phyloP scores from a whole-genome alignment of 2,113 vertebrate species.

The Pygoscelis antarcticus region DNA sequence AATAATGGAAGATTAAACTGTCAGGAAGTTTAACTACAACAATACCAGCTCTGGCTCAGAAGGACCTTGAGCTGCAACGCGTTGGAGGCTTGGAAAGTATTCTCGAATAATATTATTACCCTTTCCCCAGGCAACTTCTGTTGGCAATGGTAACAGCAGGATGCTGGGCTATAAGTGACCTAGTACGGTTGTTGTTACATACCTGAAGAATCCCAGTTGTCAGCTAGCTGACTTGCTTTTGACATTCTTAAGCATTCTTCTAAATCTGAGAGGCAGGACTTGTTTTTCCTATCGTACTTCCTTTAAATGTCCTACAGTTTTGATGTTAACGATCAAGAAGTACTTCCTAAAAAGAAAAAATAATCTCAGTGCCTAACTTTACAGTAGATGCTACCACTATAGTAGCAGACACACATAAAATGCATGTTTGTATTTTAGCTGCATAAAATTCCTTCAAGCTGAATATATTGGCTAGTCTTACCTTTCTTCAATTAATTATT shows the following conservation, averaged over 20 bases:
- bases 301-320: background rate
- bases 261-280: background rate
- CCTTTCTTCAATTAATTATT: background rate
- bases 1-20: background rate
- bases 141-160: background rate
- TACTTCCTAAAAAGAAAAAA: background rate
- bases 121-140: background rate
- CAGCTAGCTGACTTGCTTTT: background rate
- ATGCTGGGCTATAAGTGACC: background rate
- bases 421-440: background rate
- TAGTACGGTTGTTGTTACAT: fast-evolving
- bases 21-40: background rate
- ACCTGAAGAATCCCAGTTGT: background rate
- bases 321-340: background rate
- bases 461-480: background rate
- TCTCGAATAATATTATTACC: background rate
- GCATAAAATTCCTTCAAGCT: background rate
- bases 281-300: background rate
- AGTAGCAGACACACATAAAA: background rate
- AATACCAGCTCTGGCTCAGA: background rate
- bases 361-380: background rate
- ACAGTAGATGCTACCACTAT: background rate
- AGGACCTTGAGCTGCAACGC: background rate
- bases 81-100: background rate
- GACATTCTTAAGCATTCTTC: background rate